A percentile compares a stretch with the other conserved stretches of the same genome.
These are phyloP conservation scores for Latrodectus elegans DNA, from an alignment of 2,888 invertebrate species.

Conservation along the genomic window DNA sequence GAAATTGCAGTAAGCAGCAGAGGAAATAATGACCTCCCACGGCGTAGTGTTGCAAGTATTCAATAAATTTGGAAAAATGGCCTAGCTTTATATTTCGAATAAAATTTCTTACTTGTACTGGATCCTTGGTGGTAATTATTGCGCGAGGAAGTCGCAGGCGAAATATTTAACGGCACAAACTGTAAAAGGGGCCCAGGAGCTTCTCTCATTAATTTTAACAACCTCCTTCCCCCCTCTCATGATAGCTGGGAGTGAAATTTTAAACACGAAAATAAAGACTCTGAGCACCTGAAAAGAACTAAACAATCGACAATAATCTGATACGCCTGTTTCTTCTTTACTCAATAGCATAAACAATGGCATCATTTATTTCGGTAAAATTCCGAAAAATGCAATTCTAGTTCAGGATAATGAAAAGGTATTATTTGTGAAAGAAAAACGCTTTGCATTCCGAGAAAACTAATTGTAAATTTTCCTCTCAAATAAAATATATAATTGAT, in stretches of 20 bases:
- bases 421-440: no score
- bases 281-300: no score
- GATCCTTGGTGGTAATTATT: neutral
- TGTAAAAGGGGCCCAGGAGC: neutral
- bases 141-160: neutral
- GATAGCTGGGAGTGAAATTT: neutral
- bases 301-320: no score
- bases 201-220: neutral
- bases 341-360: no score
- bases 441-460: no score
- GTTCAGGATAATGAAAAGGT: no score
- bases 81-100: slow-evolving; percentile 17
- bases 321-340: no score
- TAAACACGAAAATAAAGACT: neutral
- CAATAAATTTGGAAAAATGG: slow-evolving; percentile 8
- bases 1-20: neutral
- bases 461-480: no score
- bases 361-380: no score
- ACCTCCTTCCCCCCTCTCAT: neutral
- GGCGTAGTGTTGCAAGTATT: slow-evolving; percentile 5
- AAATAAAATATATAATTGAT: no score
- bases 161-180: neutral
- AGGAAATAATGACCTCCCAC: neutral
- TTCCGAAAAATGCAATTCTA: no score
- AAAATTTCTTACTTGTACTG: neutral